Evolutionary conservation across 2,888 invertebrate genomes (phyloP).

Genomic region (Noctua pronuba): DNA sequence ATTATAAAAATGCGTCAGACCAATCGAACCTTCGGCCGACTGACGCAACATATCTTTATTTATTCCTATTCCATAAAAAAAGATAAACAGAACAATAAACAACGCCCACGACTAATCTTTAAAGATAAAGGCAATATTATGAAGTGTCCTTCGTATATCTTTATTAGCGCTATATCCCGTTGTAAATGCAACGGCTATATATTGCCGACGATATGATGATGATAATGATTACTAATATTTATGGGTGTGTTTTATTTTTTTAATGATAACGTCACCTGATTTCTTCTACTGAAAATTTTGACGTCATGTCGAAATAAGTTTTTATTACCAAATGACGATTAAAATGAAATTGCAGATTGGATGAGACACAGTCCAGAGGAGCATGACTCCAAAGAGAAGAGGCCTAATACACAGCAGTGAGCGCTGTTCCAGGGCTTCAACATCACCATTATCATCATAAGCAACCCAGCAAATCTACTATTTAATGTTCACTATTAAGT

Average conservation of each 20-base stretch:
- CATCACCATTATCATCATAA: neutral
- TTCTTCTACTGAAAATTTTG: neutral
- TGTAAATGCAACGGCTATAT: constrained; percentile 54
- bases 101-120: constrained; percentile 51
- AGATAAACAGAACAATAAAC: constrained; percentile 50
- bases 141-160: constrained; percentile 56
- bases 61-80: constrained; percentile 42
- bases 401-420: neutral
- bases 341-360: neutral
- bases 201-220: constrained; percentile 34
- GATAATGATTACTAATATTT: constrained; percentile 51
- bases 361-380: neutral
- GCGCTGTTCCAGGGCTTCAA: neutral
- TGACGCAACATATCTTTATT: constrained; percentile 30
- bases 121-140: constrained; percentile 60
- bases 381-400: neutral
- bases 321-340: too few relatives aligned
- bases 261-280: constrained; percentile 33
- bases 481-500: neutral
- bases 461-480: neutral
- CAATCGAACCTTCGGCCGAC: neutral
- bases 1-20: constrained; percentile 11
- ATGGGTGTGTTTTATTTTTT: constrained; percentile 39
- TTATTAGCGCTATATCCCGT: constrained; percentile 61
- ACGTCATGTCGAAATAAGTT: neutral